Evolutionary conservation across 2,113 vertebrate genomes (phyloP).

Genomic region (Labeo rohita): DNA sequence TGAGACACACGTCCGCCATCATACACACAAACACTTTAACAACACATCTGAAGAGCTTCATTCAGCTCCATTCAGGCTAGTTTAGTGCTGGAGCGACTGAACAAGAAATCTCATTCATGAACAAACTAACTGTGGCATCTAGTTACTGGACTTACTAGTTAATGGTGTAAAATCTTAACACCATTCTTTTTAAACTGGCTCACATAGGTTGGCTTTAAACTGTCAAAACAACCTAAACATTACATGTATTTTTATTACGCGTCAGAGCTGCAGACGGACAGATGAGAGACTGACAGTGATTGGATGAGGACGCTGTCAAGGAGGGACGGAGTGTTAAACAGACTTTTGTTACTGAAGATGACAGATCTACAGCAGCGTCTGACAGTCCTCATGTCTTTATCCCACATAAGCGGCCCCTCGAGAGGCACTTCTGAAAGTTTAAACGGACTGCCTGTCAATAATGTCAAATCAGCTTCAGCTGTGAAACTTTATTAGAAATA

Average conservation of each 20-base stretch:
- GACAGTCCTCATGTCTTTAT: slow-evolving; percentile 6
- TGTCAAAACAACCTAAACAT: too few species aligned
- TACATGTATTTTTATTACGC: too few species aligned
- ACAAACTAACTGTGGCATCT: neutral
- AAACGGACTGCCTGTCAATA: slow-evolving; percentile 34
- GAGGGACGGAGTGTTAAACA: neutral
- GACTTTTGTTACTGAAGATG: neutral
- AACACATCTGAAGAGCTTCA: neutral
- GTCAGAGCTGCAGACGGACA: neutral
- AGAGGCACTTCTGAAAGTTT: slow-evolving; percentile 28
- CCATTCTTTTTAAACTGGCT: too few species aligned
- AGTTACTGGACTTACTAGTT: neutral
- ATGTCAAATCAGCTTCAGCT: slow-evolving; percentile 5
- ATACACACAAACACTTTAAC: neutral
- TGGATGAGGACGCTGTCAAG: too few species aligned
- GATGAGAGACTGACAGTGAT: too few species aligned
- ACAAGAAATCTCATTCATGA: neutral
- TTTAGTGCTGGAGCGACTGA: neutral
- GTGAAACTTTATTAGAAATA: slow-evolving; percentile 1
- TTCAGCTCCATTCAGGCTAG: too few species aligned
- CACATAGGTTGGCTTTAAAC: too few species aligned
- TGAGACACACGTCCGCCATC: neutral
- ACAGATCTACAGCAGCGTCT: neutral
- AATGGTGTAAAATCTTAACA: neutral
- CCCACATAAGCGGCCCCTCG: neutral